phyloP scores from a whole-genome alignment of 2,888 invertebrate species.

The Cerceris rybyensis region DNA sequence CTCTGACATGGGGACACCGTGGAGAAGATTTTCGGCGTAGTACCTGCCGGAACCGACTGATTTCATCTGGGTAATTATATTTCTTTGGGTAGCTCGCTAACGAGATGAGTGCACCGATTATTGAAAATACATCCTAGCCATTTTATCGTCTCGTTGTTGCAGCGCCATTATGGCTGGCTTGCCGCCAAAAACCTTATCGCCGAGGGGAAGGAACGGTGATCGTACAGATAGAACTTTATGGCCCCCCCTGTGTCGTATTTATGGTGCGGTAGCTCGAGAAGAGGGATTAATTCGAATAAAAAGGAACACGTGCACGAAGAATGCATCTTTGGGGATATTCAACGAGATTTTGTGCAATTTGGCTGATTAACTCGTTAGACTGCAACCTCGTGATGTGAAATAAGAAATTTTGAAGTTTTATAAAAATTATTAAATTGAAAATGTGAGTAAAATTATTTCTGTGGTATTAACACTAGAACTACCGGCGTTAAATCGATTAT shows the following conservation, averaged over 20 bases:
- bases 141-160: conserved; percentile 2
- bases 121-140: conserved; percentile 21
- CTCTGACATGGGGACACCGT: too few species aligned
- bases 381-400: too few species aligned
- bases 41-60: not conserved
- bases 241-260: not conserved
- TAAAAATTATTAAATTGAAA: too few species aligned
- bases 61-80: not conserved
- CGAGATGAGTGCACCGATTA: conserved; percentile 2
- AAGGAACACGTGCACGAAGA: not conserved
- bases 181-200: conserved; percentile 32
- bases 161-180: conserved; percentile 23
- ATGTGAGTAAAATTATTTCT: too few species aligned
- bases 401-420: too few species aligned
- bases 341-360: not conserved
- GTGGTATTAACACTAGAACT: too few species aligned
- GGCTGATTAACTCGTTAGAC: not conserved
- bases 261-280: not conserved
- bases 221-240: conserved; percentile 22
- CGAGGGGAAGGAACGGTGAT: conserved; percentile 22
- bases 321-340: conserved; percentile 29
- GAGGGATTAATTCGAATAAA: not conserved
- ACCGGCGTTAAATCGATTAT: too few species aligned
- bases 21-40: not conserved
- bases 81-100: not conserved